These are phyloP conservation scores for Bryconaethiops microstoma DNA, from an alignment of 2,797 vertebrate genomes.

Conservation along the genomic window DNA sequence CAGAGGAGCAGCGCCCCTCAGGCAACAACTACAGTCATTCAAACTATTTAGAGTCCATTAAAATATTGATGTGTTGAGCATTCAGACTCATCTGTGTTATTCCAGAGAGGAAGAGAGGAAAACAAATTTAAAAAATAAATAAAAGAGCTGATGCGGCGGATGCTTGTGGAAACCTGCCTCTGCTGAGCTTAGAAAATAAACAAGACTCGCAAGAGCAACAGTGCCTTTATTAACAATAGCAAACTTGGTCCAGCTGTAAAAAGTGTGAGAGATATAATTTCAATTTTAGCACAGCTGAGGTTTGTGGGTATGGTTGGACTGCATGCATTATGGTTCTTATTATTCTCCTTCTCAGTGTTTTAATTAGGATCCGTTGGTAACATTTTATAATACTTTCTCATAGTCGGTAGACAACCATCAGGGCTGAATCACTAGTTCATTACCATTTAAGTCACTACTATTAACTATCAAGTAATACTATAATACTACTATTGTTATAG, in stretches of 20 bases:
- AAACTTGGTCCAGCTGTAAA: slow-evolving; percentile 34
- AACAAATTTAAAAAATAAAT: slow-evolving; percentile 3
- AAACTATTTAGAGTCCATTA: slow-evolving; percentile 61
- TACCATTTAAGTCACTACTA: no score
- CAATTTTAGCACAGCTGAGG: neutral
- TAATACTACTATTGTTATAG: no score
- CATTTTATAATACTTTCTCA: neutral
- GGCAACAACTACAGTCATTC: slow-evolving; percentile 56
- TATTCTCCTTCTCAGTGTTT: neutral
- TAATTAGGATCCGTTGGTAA: neutral
- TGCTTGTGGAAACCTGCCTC: slow-evolving; percentile 14
- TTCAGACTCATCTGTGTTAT: slow-evolving; percentile 12
- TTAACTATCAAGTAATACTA: no score
- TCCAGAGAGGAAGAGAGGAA: neutral
- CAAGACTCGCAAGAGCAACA: slow-evolving; percentile 30
- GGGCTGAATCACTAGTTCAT: neutral
- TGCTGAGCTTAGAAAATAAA: slow-evolving; percentile 42
- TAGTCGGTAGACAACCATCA: neutral
- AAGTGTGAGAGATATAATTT: slow-evolving; percentile 17
- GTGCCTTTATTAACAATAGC: slow-evolving; percentile 20
- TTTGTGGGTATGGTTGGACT: neutral
- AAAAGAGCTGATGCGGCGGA: neutral
- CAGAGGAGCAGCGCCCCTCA: slow-evolving; percentile 49
- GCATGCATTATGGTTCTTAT: neutral
- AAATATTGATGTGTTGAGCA: slow-evolving; percentile 61